Base-by-base conservation (phyloP, 2,888 invertebrate genomes). In the Thereva nobilitata region DNA sequence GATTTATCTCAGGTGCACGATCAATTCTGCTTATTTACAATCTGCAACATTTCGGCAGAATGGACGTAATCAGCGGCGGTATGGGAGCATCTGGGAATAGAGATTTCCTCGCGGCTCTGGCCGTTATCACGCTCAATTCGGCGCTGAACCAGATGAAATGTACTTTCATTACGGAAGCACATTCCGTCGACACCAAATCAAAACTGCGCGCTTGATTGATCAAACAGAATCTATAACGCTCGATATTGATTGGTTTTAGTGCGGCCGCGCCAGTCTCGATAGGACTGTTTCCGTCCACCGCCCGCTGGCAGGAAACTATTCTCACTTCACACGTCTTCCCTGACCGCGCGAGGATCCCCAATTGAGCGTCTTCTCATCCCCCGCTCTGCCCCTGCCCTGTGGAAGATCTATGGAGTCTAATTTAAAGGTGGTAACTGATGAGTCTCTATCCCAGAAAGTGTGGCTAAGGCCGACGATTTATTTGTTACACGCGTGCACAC, bases 321-420 rank as follows among this genome's bases (percentile, higher is more conserved):
- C 47, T 47, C n/a, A 59, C 10, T 63, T 63, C 41, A 47, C 41
- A 38, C 12, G 53, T 52, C 42, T 63, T 41, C 53, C 63, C 53
- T 63, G 63, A 63, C 63, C 63, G 59, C 49, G 59, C 45, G 59
- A 59, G 45, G 38, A 41, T 55, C 23, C 41, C 55, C 55, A 23
- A 23, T 23, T 23, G 23, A 23, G 23, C 23, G 2, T 23, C 23
- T 23, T 23, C 23, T 1, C 23, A 1, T 23, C 23, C 23, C 23
- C 23, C 23, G 23, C 23, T 23, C 23, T 2, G 23, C 1, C 23
- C 23, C 1, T 2, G 23, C 23, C 23, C 23, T 2, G 23, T 23
- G 23, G 1, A 23, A 23, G 23, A 23, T 23, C 23, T 23, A 23
- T 23, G 23, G 23, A 23, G 23, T 23, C 23, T 52, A 5, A 5